A percentile compares a stretch with the other conserved stretches of the same genome.
phyloP scores from a whole-genome alignment of 2,113 vertebrate species.

The Erythrocercus mccallii region DNA sequence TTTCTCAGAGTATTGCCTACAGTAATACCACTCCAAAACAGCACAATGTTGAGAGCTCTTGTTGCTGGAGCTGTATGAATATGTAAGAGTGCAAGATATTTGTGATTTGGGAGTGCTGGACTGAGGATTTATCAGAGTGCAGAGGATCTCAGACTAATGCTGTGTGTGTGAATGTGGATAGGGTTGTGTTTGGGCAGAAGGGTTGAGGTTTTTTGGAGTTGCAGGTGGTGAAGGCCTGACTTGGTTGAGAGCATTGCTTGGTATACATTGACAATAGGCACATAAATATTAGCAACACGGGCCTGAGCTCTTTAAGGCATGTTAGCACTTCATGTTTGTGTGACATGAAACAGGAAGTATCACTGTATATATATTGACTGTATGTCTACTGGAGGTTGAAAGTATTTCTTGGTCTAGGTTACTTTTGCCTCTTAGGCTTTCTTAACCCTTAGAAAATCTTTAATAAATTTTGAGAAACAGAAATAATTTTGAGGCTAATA shows the following conservation, averaged over 20 bases:
- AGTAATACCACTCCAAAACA: background rate
- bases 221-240: background rate
- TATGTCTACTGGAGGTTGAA: background rate
- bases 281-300: background rate
- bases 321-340: background rate
- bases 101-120: background rate
- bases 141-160: background rate
- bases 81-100: background rate
- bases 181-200: background rate
- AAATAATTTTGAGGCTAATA: background rate
- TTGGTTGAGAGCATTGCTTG: background rate
- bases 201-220: rapidly evolving
- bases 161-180: background rate
- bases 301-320: background rate
- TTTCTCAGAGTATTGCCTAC: background rate
- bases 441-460: background rate
- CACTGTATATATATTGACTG: background rate
- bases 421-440: background rate
- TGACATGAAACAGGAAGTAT: background rate
- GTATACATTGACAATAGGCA: background rate
- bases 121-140: background rate
- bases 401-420: background rate
- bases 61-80: background rate
- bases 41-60: background rate
- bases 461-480: background rate